Evolutionary conservation across 2,888 invertebrate species (phyloP).

Genomic region (Drosophila nigritarsus): DNA sequence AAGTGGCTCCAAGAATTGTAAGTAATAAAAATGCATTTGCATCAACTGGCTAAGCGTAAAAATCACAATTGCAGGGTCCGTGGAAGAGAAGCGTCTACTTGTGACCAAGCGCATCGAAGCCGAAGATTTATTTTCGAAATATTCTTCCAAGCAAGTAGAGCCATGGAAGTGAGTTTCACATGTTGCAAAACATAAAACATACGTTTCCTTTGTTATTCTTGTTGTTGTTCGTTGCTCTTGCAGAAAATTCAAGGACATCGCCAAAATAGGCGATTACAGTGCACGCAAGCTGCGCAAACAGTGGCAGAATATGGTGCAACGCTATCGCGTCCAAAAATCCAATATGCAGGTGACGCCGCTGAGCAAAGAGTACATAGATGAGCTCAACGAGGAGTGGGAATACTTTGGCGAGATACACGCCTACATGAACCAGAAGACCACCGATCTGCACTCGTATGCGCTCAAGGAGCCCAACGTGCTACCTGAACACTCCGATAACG

Average conservation of each 20-base stretch:
- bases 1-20: constrained; percentile 80
- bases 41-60: not conserved
- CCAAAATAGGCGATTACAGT: constrained; percentile 79
- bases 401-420: constrained; percentile 82
- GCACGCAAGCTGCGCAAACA: constrained; percentile 82
- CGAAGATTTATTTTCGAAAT: constrained; percentile 79
- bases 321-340: constrained; percentile 82
- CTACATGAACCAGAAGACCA: constrained; percentile 82
- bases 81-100: constrained; percentile 80
- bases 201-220: not conserved
- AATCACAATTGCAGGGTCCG: constrained; percentile 73
- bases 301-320: constrained; percentile 81
- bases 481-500: not conserved
- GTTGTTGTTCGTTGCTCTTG: constrained; percentile 4
- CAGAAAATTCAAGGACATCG: constrained; percentile 75
- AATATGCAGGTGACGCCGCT: constrained; percentile 38
- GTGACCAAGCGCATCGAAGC: constrained; percentile 81
- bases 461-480: constrained; percentile 64
- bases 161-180: constrained; percentile 81
- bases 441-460: constrained; percentile 83
- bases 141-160: constrained; percentile 72
- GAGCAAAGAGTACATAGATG: constrained; percentile 44
- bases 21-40: constrained; percentile 35
- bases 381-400: constrained; percentile 82
- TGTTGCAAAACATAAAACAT: not conserved